Conservation (phyloP, 2,113 vertebrate genomes). For the Typhlomys cinereus region DNA sequence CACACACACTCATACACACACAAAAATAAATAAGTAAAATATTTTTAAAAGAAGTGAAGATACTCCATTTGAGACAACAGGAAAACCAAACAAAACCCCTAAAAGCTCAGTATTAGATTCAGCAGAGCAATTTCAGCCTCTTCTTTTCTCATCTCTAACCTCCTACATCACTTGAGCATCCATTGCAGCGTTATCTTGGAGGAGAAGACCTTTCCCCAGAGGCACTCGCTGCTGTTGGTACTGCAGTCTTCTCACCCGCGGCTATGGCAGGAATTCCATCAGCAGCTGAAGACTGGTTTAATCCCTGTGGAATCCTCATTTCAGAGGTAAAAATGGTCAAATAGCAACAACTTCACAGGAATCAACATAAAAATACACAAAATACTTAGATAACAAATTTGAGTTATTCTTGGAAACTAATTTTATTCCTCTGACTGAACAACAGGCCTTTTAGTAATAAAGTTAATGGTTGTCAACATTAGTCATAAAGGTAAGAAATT, state of each 20-base stretch:
- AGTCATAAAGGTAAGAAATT: not conserved
- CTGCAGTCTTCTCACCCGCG: not conserved
- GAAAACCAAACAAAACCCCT: not conserved
- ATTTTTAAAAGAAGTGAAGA: not conserved
- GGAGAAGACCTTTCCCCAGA: not conserved
- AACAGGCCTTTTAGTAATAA: not conserved
- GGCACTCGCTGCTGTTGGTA: not conserved
- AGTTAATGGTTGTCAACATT: not conserved
- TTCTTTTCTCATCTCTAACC: not conserved
- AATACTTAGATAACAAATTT: not conserved
- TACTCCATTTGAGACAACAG: not conserved
- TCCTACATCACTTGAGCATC: not conserved
- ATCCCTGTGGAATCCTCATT: not conserved
- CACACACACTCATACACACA: too few species aligned
- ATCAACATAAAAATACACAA: not conserved
- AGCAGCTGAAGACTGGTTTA: not conserved
- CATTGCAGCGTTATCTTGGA: not conserved
- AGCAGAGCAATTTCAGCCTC: not conserved
- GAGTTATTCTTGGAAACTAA: not conserved
- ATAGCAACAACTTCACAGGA: not conserved
- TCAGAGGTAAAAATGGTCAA: not conserved
- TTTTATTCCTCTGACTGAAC: not conserved
- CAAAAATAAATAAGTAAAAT: too few species aligned
- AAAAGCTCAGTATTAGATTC: not conserved
- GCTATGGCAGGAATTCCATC: not conserved